phyloP scores from a whole-genome alignment of 2,888 invertebrate genomes.

The Alloplasta piceator region DNA sequence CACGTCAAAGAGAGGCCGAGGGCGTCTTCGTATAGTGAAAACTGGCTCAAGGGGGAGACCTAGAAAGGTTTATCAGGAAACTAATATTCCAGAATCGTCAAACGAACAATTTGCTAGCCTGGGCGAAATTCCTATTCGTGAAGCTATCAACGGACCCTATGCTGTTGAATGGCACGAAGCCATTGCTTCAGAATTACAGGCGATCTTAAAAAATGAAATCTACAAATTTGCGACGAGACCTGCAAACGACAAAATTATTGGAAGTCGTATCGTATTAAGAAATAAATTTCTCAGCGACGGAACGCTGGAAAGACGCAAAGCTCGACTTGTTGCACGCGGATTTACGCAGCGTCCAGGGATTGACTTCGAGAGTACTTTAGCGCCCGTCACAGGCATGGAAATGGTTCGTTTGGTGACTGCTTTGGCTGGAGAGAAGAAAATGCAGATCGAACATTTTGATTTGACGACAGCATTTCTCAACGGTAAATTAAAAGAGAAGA shows the following conservation, averaged over 20 bases:
- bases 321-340: conserved; percentile 65
- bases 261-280: conserved; percentile 56
- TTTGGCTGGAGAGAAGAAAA: conserved; percentile 60
- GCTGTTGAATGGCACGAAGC: conserved; percentile 61
- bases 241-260: conserved; percentile 47
- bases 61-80: neutral
- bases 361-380: conserved; percentile 66
- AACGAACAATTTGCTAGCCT: neutral
- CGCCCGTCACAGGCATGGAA: conserved; percentile 63
- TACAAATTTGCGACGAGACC: conserved; percentile 66
- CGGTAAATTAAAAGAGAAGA: conserved; percentile 64
- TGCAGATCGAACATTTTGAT: conserved; percentile 68
- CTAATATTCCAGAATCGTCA: neutral
- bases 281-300: conserved; percentile 64
- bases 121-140: conserved; percentile 6
- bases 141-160: conserved; percentile 55
- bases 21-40: neutral
- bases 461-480: conserved; percentile 69
- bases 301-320: conserved; percentile 63
- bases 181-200: conserved; percentile 63
- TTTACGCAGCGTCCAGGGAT: conserved; percentile 66
- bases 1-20: neutral
- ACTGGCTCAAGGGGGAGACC: neutral
- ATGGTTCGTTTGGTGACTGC: conserved; percentile 67
- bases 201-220: conserved; percentile 67